A percentile compares a stretch with the other conserved stretches of the same genome.
Evolutionary conservation across 2,113 vertebrate species (phyloP).

Genomic region (Trematocara stigmaticum): DNA sequence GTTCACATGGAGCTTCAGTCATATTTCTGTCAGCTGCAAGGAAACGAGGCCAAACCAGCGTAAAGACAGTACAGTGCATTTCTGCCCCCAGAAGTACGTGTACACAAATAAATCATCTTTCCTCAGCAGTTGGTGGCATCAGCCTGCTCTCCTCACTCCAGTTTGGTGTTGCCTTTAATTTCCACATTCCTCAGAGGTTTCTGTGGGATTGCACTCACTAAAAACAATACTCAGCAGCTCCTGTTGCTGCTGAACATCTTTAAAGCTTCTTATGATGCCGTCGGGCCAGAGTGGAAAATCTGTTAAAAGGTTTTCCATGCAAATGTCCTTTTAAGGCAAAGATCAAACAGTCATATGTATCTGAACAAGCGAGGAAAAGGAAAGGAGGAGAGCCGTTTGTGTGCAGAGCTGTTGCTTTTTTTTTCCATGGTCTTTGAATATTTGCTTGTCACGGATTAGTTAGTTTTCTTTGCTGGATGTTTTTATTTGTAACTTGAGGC

Average conservation of each 20-base stretch:
- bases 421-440: neutral
- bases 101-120: neutral
- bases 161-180: neutral
- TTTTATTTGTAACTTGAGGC: neutral
- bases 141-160: neutral
- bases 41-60: neutral
- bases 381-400: neutral
- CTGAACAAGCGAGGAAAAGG: neutral
- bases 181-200: neutral
- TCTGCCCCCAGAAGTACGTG: neutral
- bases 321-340: neutral
- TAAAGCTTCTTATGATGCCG: neutral
- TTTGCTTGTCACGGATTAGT: neutral
- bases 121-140: neutral
- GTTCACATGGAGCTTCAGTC: neutral
- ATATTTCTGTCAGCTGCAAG: neutral
- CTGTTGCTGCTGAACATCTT: neutral
- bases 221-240: neutral
- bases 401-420: neutral
- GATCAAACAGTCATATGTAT: neutral
- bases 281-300: neutral
- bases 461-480: neutral
- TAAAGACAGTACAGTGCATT: neutral
- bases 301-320: neutral
- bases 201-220: neutral